Percentiles rank a stretch among this genome's conserved stretches.
Evolutionary conservation across 2,113 vertebrate species (phyloP).

Genomic region (Gyps fulvus): DNA sequence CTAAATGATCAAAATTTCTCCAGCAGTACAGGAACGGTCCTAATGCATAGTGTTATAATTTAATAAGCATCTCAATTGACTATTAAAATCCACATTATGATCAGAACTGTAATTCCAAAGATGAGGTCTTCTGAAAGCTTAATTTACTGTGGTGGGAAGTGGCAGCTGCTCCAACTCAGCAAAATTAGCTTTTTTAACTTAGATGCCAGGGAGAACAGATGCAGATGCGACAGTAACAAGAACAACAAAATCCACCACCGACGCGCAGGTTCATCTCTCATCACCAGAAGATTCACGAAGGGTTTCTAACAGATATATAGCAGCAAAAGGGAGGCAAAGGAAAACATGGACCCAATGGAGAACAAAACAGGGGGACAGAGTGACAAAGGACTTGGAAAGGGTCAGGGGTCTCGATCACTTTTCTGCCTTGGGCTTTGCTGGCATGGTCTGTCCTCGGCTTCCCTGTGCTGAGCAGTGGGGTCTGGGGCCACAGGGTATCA

Average conservation of each 20-base stretch:
- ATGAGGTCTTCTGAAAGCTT: conserved; percentile 54
- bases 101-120: conserved; percentile 56
- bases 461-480: too few relatives aligned
- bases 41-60: conserved; percentile 43
- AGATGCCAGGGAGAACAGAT: conserved; percentile 52
- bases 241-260: not conserved
- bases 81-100: conserved; percentile 55
- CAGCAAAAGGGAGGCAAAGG: not conserved
- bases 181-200: conserved; percentile 39
- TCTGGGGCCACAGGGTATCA: not conserved
- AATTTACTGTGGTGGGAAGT: conserved; percentile 50
- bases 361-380: not conserved
- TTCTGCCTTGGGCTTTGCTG: not conserved
- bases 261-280: not conserved
- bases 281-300: not conserved
- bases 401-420: accelerated
- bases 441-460: not conserved
- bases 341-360: not conserved
- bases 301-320: not conserved
- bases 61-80: conserved; percentile 61
- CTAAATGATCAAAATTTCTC: not conserved
- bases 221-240: conserved; percentile 7
- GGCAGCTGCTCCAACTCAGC: conserved; percentile 47
- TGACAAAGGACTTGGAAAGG: not conserved
- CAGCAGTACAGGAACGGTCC: not conserved